These are phyloP conservation scores for Poliocrania exsul DNA, from an alignment of 2,797 vertebrate genomes.

Conservation along the genomic window DNA sequence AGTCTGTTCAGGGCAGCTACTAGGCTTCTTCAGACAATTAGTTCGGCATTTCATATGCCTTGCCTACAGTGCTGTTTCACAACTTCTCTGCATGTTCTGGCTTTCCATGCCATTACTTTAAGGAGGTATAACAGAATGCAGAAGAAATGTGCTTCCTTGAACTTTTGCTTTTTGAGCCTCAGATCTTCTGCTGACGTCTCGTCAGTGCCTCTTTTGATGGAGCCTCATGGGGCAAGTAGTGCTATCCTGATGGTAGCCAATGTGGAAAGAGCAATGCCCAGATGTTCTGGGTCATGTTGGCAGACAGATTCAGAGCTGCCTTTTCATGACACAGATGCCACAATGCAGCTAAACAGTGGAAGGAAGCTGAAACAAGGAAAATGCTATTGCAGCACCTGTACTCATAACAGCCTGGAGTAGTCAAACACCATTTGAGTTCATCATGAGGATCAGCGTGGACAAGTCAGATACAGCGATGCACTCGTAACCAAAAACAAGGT, in stretches of 20 bases:
- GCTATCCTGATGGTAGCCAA: background rate
- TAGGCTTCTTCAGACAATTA: background rate
- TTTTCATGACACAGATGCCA: background rate
- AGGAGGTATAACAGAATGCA: background rate
- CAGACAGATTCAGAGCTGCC: background rate
- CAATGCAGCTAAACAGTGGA: background rate
- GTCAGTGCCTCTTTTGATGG: background rate
- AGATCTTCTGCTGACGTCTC: background rate
- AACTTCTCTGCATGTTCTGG: background rate
- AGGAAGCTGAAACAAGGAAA: background rate
- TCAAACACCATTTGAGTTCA: background rate
- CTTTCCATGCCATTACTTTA: background rate
- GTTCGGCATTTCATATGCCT: background rate
- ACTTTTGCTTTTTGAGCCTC: background rate
- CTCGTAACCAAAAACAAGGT: too few species aligned
- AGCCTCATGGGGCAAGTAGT: background rate
- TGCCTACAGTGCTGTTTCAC: accelerated
- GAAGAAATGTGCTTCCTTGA: background rate
- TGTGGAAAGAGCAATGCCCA: background rate
- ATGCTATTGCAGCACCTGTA: background rate
- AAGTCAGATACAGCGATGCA: too few species aligned
- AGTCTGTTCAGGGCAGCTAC: background rate
- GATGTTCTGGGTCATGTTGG: accelerated
- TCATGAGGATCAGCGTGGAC: too few species aligned
- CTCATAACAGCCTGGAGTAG: too few species aligned